phyloP scores from a whole-genome alignment of 2,888 invertebrate genomes.

The Augochlorella aurata region DNA sequence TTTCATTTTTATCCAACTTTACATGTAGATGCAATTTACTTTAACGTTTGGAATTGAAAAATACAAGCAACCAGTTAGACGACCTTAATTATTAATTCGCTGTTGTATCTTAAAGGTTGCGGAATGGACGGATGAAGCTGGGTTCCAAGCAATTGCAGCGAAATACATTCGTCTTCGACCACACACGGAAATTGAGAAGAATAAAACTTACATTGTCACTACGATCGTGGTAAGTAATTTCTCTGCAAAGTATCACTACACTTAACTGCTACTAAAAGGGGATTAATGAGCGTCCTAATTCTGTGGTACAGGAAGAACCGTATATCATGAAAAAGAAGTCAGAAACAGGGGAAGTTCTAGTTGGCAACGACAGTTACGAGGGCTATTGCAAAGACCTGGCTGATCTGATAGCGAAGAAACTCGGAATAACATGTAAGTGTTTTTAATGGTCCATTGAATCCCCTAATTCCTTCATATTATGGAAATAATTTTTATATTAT shows the following conservation, averaged over 20 bases:
- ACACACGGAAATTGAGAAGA: slow-evolving; percentile 88
- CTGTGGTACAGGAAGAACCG: slow-evolving; percentile 88
- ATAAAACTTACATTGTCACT: slow-evolving; percentile 93
- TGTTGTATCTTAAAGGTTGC: slow-evolving; percentile 85
- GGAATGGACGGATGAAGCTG: slow-evolving; percentile 92
- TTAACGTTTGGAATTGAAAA: neutral
- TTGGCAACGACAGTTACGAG: slow-evolving; percentile 91
- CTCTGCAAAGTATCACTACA: neutral
- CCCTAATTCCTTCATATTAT: neutral
- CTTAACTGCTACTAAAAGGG: neutral
- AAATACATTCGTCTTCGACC: slow-evolving; percentile 89
- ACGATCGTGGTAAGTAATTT: slow-evolving; percentile 87
- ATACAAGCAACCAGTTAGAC: neutral
- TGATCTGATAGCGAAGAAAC: slow-evolving; percentile 89
- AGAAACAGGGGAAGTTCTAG: slow-evolving; percentile 85
- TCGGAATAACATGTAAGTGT: slow-evolving; percentile 92
- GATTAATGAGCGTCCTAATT: slow-evolving; percentile 15
- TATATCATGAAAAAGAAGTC: slow-evolving; percentile 91
- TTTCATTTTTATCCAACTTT: neutral
- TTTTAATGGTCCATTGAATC: neutral
- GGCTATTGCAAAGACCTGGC: slow-evolving; percentile 97
- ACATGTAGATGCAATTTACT: neutral
- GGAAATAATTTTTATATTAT: neutral
- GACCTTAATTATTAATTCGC: neutral
- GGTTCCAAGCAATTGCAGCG: slow-evolving; percentile 88